phyloP scores from a whole-genome alignment of 1,140 invertebrate genomes.

The Choristoneura fumiferana region DNA sequence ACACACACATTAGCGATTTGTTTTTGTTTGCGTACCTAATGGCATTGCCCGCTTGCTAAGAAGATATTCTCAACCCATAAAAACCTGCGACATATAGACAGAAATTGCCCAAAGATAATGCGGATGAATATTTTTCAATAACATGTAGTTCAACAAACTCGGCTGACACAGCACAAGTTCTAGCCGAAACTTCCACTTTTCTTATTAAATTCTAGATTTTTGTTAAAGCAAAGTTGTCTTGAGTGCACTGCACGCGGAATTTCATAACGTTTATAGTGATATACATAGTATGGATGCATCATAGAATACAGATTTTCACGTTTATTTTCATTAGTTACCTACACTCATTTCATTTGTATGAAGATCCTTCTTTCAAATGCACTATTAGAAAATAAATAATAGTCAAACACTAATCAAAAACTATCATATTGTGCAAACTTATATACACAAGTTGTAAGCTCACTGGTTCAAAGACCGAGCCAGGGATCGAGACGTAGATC shows the following conservation, averaged over 20 bases:
- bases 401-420: neutral
- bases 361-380: too few relatives aligned
- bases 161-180: slow-evolving; percentile 7
- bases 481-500: slow-evolving; percentile 8
- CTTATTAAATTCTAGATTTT: slow-evolving; percentile 17
- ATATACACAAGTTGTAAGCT: neutral
- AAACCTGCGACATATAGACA: neutral
- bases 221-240: slow-evolving; percentile 3
- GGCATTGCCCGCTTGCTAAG: slow-evolving; percentile 25
- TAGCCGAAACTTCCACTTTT: slow-evolving; percentile 11
- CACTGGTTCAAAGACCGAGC: slow-evolving; percentile 3
- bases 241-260: slow-evolving; percentile 11
- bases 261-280: neutral
- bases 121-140: slow-evolving; percentile 5
- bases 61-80: neutral
- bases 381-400: too few relatives aligned
- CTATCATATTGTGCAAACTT: too few relatives aligned
- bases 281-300: too few relatives aligned
- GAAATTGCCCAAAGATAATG: neutral
- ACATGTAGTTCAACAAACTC: slow-evolving; percentile 13
- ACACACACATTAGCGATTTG: slow-evolving; percentile 20
- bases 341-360: too few relatives aligned
- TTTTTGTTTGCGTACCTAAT: slow-evolving; percentile 20
- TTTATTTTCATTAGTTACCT: too few relatives aligned
- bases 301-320: too few relatives aligned